phyloP scores from a whole-genome alignment of 2,113 vertebrate species.

The Vicugna pacos region DNA sequence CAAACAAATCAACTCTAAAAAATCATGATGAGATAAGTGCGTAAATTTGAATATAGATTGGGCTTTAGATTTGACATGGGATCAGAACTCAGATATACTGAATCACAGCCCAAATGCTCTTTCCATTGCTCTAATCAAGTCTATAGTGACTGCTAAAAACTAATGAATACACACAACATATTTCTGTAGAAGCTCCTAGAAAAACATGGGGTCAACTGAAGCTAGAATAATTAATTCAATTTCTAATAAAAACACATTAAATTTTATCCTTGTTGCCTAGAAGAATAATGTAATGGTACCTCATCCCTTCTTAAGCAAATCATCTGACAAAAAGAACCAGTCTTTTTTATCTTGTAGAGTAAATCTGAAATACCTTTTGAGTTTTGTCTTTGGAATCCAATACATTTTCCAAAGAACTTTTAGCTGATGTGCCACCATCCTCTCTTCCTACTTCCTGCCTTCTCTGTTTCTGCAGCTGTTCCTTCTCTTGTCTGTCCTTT shows the following conservation, averaged over 20 bases:
- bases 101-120: not conserved
- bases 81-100: not conserved
- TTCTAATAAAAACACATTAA: slow-evolving; percentile 47
- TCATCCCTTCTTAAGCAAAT: not conserved
- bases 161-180: not conserved
- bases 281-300: not conserved
- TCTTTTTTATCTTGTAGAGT: not conserved
- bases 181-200: not conserved
- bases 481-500: slow-evolving; percentile 93
- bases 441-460: slow-evolving; percentile 89
- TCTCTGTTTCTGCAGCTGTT: slow-evolving; percentile 91
- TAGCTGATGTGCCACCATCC: slow-evolving; percentile 85
- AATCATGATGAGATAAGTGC: not conserved
- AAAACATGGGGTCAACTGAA: not conserved
- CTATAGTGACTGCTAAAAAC: not conserved
- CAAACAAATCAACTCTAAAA: slow-evolving; percentile 20
- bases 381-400: slow-evolving; percentile 89
- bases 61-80: not conserved
- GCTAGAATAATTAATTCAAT: slow-evolving; percentile 14
- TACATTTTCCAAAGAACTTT: slow-evolving; percentile 85
- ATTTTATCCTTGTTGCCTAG: not conserved
- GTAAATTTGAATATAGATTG: not conserved
- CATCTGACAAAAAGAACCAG: not conserved
- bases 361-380: slow-evolving; percentile 85
- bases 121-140: not conserved